Evolutionary conservation across 2,797 vertebrate species (phyloP), one percentile per base, ranked within the genome.

Genomic region (Myiothlypis chrysogaster): DNA sequence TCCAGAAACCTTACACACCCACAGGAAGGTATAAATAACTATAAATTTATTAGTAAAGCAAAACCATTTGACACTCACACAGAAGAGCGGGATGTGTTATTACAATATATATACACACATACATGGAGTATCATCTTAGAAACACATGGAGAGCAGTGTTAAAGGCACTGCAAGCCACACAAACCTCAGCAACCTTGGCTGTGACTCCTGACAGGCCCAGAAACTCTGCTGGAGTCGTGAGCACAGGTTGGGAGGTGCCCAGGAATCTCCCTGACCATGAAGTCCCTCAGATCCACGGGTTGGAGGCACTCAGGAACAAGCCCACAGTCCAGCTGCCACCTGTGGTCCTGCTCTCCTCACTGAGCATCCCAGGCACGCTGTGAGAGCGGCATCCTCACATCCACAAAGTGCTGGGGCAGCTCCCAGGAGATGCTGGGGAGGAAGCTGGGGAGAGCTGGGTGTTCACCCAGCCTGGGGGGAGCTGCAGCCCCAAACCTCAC

Each of bases 21-120:
- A 94, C 93, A 76, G 77, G 46, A 86, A 95, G 63, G 72, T 96
- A 96, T 95, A 96, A 96, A 96, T 94, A 96, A 96, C 95, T 96
- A 96, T 94, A 96, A 96, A 96, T 96, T 96, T 95, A 96, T 96
- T 96, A 96, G 95, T 96, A 96, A 96, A 96, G 96, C 94, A 94
- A 96, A 95, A 85, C 89, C 76, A 87, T 95, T 93, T 93, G 94
- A 96, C 94, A 96, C 80, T 96, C 94, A 93, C 96, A 96, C 87
- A 94, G 94, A 95, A 96, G 76, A 95, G 94, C 93, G 0, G 87
- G 93, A 68, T 87, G 79, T 91, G 93, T 96, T 95, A 95, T 96
- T 95, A 95, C 94, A 96, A 80, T 89, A 83, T 96, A 96, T 92
- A 90, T 92, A 94, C 57, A 93, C 89, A 91, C 93, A 78, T 80